Percentiles rank a stretch among this genome's conserved stretches.
phyloP scores from a whole-genome alignment of 2,113 vertebrate genomes.

The Delphinapterus leucas region DNA sequence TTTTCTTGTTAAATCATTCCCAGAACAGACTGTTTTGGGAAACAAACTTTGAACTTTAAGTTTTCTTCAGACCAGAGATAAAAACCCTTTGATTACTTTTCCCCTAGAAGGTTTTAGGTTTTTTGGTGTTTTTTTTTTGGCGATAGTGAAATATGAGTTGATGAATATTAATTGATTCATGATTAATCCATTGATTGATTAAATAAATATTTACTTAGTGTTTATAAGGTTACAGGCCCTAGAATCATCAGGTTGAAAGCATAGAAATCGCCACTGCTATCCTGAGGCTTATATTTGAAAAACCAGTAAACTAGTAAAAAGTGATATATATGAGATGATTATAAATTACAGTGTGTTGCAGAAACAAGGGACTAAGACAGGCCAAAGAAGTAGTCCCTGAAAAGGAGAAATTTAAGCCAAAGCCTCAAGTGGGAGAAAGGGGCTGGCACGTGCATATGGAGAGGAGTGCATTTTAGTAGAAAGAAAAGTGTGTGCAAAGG shows the following conservation, averaged over 20 bases:
- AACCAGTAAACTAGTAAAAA: not conserved
- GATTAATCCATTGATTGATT: not conserved
- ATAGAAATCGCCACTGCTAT: not conserved
- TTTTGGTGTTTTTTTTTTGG: not conserved
- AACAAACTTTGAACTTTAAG: not conserved
- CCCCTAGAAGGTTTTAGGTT: not conserved
- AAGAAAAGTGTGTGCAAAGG: not conserved
- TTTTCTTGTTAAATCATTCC: not conserved
- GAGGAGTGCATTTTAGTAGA: not conserved
- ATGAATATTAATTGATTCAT: not conserved
- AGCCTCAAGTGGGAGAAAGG: not conserved
- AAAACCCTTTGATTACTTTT: conserved; percentile 14
- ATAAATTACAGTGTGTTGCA: not conserved
- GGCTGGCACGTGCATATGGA: not conserved
- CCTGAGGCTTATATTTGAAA: not conserved
- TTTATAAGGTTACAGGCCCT: not conserved
- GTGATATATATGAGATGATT: not conserved
- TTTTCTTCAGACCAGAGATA: not conserved
- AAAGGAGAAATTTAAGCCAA: conserved; percentile 1
- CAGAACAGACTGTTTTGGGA: not conserved
- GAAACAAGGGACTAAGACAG: not conserved
- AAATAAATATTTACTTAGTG: not conserved
- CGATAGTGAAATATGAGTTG: not conserved
- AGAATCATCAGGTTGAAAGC: not conserved
- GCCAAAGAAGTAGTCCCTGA: not conserved